Conservation (phyloP, 2,888 invertebrate genomes). For the Cephus rjabovi region DNA sequence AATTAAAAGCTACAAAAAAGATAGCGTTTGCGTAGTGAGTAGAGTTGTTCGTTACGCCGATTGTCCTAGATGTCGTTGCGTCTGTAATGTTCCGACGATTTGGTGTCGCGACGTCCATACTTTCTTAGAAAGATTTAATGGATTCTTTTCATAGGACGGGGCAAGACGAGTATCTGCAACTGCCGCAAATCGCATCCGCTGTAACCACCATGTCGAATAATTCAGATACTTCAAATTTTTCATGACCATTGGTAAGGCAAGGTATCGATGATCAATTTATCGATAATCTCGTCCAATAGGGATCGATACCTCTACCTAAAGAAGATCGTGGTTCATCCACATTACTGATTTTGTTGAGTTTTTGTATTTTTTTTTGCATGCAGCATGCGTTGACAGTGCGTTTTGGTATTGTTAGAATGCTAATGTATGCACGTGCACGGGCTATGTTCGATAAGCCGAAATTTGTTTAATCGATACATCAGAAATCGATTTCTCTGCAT, state of each 20-base stretch:
- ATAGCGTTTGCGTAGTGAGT: background rate
- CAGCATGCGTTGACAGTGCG: background rate
- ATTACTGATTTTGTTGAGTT: background rate
- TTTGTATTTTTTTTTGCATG: background rate
- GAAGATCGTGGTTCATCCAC: background rate
- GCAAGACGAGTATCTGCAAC: slow-evolving; percentile 6
- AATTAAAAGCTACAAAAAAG: background rate
- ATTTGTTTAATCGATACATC: background rate
- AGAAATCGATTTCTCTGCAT: background rate
- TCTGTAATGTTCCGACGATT: too few species aligned
- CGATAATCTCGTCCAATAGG: background rate
- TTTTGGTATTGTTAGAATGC: background rate
- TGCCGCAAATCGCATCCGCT: background rate
- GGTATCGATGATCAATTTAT: background rate
- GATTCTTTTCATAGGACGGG: slow-evolving; percentile 8
- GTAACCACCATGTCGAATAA: background rate
- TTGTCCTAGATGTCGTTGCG: background rate
- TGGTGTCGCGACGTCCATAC: too few species aligned
- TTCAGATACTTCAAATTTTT: background rate
- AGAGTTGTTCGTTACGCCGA: background rate
- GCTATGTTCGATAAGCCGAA: background rate
- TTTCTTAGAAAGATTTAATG: background rate
- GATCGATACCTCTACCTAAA: background rate
- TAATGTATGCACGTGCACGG: background rate
- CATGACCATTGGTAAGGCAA: background rate